Evolutionary conservation across 2,888 invertebrate species (phyloP).

Genomic region (Drosophila basisetae): DNA sequence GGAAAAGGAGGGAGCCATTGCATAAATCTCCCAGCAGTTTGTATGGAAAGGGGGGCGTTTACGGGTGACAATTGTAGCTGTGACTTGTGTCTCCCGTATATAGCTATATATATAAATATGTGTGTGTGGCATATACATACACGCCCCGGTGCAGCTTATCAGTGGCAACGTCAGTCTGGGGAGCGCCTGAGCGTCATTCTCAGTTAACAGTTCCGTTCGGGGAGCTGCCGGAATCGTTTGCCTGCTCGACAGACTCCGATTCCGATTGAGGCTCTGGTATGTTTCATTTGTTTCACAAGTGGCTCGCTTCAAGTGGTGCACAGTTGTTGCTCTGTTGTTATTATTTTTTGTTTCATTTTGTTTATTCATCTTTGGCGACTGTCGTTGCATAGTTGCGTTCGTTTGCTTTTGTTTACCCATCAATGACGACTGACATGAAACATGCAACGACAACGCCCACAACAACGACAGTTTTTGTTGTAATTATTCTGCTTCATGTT

Average conservation of each 20-base stretch:
- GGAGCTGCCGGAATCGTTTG: conserved; percentile 66
- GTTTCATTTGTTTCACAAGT: conserved; percentile 76
- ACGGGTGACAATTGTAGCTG: conserved; percentile 56
- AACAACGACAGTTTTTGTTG: conserved; percentile 35
- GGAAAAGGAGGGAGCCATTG: not conserved
- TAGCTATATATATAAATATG: not conserved
- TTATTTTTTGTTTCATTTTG: conserved; percentile 65
- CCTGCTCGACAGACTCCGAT: conserved; percentile 38
- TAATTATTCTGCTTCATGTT: conserved; percentile 7
- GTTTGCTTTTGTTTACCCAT: conserved; percentile 75
- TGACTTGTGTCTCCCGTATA: conserved; percentile 8
- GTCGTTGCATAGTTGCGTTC: conserved; percentile 49
- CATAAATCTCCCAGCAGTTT: conserved; percentile 30
- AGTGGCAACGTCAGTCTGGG: conserved; percentile 39
- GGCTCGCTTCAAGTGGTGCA: conserved; percentile 59
- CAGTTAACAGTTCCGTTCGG: conserved; percentile 64
- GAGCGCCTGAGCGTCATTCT: conserved; percentile 27
- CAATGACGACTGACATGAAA: conserved; percentile 78
- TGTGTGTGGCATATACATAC: conserved; percentile 17
- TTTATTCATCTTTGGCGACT: conserved; percentile 76
- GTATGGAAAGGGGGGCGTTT: conserved; percentile 36
- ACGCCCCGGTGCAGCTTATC: conserved; percentile 57
- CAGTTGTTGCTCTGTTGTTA: conserved; percentile 14
- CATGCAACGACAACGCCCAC: conserved; percentile 71
- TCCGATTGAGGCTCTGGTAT: conserved; percentile 51